Base-by-base conservation (phyloP, 2,113 vertebrate genomes). In the Garra rufa region DNA sequence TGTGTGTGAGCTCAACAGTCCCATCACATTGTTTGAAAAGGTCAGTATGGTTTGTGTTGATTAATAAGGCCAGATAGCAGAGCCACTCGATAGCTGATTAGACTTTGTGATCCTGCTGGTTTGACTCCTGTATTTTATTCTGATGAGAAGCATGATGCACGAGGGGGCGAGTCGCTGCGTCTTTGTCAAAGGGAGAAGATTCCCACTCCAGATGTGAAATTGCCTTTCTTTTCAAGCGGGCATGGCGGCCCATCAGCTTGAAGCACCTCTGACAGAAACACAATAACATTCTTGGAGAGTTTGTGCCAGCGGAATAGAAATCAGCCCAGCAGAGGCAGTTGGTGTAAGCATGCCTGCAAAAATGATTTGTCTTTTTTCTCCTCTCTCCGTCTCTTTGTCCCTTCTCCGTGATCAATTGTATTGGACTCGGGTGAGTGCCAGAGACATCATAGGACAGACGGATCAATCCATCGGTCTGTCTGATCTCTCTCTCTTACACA, bases 41-140 rank as follows among this genome's bases (percentile, higher is more conserved):
- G 74, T 85, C 74, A 79, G 28, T 67, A 50, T 50, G 52, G 57
- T 61, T 80, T 75, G 69, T n/a, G 73, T 86, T 89, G 86, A 87
- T 89, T 87, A 89, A 86, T 82, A 52, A 76, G 83, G 55, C 67
- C 84, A 74, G 44, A 67, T 63, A 82, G 55, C 73, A 76, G 63
- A 30, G 70, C 38, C 82, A 69, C 78, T 65, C 34, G 67, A 74
- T 59, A 86, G 67, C 24, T 86, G 82, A 86, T 89, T 84, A 86
- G 57, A 69, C 81, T 86, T 79, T 82, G 86, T 79, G 63, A 73
- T 80, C 43, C 55, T 24, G 65, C 50, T 76, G 44, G 57, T 63
- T 69, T 84, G 67, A 85, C 84, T 87, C 69, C 74, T 73, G 26
- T 52, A 84, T 83, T 86, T 83, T 84, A 86, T 84, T 77, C 67